phyloP scores from a whole-genome alignment of 2,888 invertebrate species.

The Tipula unca region DNA sequence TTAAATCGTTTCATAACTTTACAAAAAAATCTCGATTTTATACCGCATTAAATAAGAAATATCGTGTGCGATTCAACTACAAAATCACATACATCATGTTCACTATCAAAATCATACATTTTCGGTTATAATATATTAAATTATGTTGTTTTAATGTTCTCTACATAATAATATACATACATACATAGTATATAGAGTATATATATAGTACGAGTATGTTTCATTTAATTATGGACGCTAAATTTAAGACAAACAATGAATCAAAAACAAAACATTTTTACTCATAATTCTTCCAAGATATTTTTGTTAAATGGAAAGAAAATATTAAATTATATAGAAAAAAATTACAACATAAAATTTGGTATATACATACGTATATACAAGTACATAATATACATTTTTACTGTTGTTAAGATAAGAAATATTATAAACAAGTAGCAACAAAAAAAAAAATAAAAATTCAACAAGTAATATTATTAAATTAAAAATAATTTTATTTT shows the following conservation, averaged over 20 bases:
- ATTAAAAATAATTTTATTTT: neutral
- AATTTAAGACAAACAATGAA: conserved; percentile 8
- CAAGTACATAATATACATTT: neutral
- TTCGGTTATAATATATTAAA: neutral
- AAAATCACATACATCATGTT: neutral
- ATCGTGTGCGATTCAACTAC: neutral
- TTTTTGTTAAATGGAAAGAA: conserved; percentile 8
- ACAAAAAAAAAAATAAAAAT: neutral
- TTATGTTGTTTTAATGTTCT: conserved; percentile 2
- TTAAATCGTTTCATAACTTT: too few species aligned
- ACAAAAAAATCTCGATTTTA: too few species aligned
- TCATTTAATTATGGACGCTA: conserved; percentile 14
- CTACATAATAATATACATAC: neutral
- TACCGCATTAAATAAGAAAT: neutral
- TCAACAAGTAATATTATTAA: conserved; percentile 14
- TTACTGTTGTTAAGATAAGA: conserved; percentile 14
- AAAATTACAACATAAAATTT: neutral
- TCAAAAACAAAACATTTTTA: neutral
- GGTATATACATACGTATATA: too few species aligned
- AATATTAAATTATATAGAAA: neutral
- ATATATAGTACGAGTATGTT: too few species aligned
- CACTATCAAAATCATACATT: neutral
- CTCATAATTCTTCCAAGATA: neutral
- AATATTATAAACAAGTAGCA: conserved; percentile 1
- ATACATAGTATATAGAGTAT: neutral